Conservation (phyloP, 2,113 vertebrate genomes). For the Jacana jacana region DNA sequence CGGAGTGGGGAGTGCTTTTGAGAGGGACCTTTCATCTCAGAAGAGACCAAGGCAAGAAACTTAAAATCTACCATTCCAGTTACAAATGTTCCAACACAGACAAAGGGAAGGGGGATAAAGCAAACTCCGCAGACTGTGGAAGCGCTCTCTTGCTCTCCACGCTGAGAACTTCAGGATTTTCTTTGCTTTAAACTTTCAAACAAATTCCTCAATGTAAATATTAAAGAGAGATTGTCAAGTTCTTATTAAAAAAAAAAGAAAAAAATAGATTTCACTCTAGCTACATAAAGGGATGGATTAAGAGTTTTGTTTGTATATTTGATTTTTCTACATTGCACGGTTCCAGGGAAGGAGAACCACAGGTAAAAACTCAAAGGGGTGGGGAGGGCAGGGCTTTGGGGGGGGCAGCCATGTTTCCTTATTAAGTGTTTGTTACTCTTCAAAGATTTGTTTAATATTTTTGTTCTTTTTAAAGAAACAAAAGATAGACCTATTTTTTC, state of each 20-base stretch:
- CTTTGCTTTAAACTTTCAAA: constrained; percentile 72
- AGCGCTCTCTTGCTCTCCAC: not conserved
- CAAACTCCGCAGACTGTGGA: not conserved
- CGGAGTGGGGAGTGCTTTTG: not conserved
- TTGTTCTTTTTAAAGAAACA: constrained; percentile 40
- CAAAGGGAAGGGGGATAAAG: not conserved
- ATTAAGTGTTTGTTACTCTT: constrained; percentile 62
- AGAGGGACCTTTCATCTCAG: not conserved
- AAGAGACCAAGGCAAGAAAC: not conserved
- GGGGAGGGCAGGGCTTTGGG: constrained; percentile 28
- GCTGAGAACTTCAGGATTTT: constrained; percentile 55
- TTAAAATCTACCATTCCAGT: not conserved
- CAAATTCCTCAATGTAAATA: constrained; percentile 78
- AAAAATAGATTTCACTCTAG: constrained; percentile 77
- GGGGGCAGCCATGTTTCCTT: constrained; percentile 58
- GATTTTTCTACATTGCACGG: constrained; percentile 84
- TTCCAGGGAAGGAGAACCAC: constrained; percentile 78
- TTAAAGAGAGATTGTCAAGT: constrained; percentile 65
- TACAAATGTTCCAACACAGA: not conserved
- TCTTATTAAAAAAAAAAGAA: constrained; percentile 72
- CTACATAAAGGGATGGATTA: constrained; percentile 71
- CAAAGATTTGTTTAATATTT: constrained; percentile 63
- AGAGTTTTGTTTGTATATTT: constrained; percentile 84
- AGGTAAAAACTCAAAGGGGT: constrained; percentile 23
- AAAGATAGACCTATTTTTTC: constrained; percentile 13